Percentiles rank a stretch among this genome's conserved stretches.
These are phyloP conservation scores for Cnemophilus loriae DNA, from an alignment of 2,113 vertebrate genomes.

Conservation along the genomic window DNA sequence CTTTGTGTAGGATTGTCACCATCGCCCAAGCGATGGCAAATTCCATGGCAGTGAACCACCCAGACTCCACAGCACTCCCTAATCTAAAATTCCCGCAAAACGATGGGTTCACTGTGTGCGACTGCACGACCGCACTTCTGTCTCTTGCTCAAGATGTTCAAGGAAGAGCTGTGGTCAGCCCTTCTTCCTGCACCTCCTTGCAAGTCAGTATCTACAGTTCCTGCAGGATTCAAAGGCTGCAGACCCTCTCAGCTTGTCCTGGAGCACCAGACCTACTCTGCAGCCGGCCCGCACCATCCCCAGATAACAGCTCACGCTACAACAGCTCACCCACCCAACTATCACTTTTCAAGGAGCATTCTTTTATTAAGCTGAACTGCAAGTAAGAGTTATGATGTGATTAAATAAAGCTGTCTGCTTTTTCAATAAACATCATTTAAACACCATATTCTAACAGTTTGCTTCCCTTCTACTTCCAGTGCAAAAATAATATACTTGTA, in stretches of 20 bases:
- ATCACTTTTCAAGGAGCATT: not conserved
- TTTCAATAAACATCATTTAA: not conserved
- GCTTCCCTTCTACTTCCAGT: not conserved
- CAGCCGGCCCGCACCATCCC: not conserved
- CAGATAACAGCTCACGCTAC: not conserved
- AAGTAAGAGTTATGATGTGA: not conserved
- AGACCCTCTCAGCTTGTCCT: not conserved
- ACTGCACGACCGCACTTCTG: not conserved
- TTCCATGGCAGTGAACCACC: not conserved
- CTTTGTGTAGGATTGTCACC: not conserved
- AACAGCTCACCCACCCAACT: not conserved
- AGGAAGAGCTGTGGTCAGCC: not conserved
- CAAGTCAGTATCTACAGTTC: not conserved
- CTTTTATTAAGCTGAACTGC: slow-evolving; percentile 8
- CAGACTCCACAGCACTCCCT: not conserved
- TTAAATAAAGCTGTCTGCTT: not conserved
- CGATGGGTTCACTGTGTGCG: accelerated
- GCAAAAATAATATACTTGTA: not conserved
- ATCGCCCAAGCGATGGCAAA: not conserved
- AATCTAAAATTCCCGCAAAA: not conserved
- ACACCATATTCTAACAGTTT: not conserved
- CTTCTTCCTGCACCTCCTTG: not conserved
- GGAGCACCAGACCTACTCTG: not conserved
- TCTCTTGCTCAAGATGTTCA: not conserved
- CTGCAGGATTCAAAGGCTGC: not conserved